Percentiles rank a stretch among this genome's conserved stretches.
Conservation (phyloP, 64 coral and sea anemone genomes). For the Cladopsammia gracilis region DNA sequence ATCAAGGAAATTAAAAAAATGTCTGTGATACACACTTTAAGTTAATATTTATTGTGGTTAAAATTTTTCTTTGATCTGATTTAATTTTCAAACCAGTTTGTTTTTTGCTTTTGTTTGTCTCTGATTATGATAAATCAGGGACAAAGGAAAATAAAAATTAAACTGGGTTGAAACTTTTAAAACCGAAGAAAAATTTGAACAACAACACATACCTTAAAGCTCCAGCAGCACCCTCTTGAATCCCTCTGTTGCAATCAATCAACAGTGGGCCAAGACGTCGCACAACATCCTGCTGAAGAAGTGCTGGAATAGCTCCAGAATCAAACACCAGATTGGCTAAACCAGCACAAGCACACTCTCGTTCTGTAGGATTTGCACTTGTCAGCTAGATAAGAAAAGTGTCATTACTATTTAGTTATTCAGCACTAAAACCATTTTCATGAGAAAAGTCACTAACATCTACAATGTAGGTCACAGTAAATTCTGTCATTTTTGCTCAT, state of each 20-base stretch:
- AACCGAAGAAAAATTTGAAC: too few relatives aligned
- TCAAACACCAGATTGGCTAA: constrained; percentile 96
- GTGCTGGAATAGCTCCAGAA: constrained; percentile 66
- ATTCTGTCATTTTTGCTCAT: background rate
- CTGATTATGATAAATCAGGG: too few relatives aligned
- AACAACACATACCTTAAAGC: constrained; percentile 66
- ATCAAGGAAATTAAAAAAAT: too few relatives aligned
- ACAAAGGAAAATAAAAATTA: too few relatives aligned
- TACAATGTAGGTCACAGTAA: background rate
- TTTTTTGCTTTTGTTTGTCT: too few relatives aligned
- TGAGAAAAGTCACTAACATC: background rate
- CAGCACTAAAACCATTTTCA: background rate
- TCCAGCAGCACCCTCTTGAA: constrained; percentile 97
- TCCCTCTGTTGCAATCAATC: constrained; percentile 73
- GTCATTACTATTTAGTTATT: too few relatives aligned
- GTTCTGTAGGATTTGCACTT: constrained; percentile 77
- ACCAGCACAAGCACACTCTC: constrained; percentile 86
- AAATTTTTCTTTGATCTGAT: too few relatives aligned
- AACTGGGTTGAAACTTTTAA: too few relatives aligned
- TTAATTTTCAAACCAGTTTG: too few relatives aligned
- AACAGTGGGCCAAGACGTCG: constrained; percentile 87
- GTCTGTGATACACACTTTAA: too few relatives aligned
- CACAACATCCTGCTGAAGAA: constrained; percentile 88
- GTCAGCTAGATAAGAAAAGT: constrained; percentile 56
- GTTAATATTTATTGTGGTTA: too few relatives aligned